Percentiles rank a stretch among this genome's conserved stretches.
These are phyloP conservation scores for Urophycis tenuis DNA, from an alignment of 2,797 vertebrate species.

Conservation along the genomic window DNA sequence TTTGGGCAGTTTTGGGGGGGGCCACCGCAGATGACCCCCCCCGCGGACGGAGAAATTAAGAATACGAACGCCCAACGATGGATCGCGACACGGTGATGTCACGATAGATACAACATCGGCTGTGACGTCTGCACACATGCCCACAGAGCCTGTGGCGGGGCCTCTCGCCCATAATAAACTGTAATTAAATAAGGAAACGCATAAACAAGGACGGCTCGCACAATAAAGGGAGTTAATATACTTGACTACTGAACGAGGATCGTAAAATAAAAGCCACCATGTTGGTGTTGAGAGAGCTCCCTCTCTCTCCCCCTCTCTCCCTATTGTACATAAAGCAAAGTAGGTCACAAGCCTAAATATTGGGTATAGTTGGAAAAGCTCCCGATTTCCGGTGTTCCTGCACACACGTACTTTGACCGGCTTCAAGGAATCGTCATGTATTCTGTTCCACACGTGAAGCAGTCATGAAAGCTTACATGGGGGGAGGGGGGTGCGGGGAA, in stretches of 20 bases:
- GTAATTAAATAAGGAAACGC: neutral
- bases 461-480: too few relatives aligned
- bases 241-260: neutral
- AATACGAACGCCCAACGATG: neutral
- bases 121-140: neutral
- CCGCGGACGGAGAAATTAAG: neutral
- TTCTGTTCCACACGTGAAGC: too few relatives aligned
- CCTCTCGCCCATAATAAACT: neutral
- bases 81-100: too few relatives aligned
- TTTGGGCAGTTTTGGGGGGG: neutral
- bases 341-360: constrained; percentile 31
- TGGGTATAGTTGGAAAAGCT: neutral
- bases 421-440: neutral
- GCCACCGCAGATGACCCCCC: neutral
- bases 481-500: too few relatives aligned
- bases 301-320: neutral
- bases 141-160: neutral
- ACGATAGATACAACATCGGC: neutral
- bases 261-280: neutral
- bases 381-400: neutral
- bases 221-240: constrained; percentile 1
- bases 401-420: neutral
- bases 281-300: too few relatives aligned
- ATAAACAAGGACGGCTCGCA: neutral
- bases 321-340: constrained; percentile 28